Base-by-base conservation (phyloP, 35 echinoderm and acorn worm species). In the Lytechinus variegatus region DNA sequence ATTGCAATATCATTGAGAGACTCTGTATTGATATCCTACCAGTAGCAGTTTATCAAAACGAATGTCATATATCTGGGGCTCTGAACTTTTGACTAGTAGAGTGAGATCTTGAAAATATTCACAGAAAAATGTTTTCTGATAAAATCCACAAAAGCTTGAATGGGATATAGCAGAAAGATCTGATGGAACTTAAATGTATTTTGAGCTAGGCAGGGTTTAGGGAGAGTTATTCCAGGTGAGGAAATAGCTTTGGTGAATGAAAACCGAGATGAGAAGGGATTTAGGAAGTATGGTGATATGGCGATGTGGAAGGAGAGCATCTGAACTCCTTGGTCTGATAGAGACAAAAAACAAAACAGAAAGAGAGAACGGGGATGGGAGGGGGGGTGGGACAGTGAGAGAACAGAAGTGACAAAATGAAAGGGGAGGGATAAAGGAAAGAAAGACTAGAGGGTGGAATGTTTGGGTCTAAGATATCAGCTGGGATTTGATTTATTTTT, bases 261-360 rank as follows among this genome's bases (percentile, higher is more conserved):
- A 19, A 79, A 54, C 33, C 27, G 28, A 54, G 88, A 90, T 44
- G 88, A 90, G 88, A 54, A 90, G 88, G 88, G 88, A 90, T 44
- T 44, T 52, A 44, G 88, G n/a, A 54, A 54, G 10, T 44, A 33
- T 44, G 88, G 88, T 51, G 27, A 27, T 52, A 21, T 8, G 88
- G 11, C 29, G 24, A 6, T 9, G 7, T 52, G 87, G 21, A 89
- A 54, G 88, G 13, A 52, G 88, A 90, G 88, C 29, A 14, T 44
- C 33, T 44, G 33, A 44, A 44, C 33, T 44, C 0, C 33, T 44
- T 44, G 33, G 88, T 44, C 28, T 44, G 88, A 21, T 6, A 9
- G 52, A 27, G 88, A 90, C 1, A 21, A 16, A 21, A 27, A 33
- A 44, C 5, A 9, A 52, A 44, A 90, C 9, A 53, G 12, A 19